Evolutionary conservation across 2,888 invertebrate genomes (phyloP), one percentile per base, ranked within the genome.

Genomic region (Uloborus plumipes): DNA sequence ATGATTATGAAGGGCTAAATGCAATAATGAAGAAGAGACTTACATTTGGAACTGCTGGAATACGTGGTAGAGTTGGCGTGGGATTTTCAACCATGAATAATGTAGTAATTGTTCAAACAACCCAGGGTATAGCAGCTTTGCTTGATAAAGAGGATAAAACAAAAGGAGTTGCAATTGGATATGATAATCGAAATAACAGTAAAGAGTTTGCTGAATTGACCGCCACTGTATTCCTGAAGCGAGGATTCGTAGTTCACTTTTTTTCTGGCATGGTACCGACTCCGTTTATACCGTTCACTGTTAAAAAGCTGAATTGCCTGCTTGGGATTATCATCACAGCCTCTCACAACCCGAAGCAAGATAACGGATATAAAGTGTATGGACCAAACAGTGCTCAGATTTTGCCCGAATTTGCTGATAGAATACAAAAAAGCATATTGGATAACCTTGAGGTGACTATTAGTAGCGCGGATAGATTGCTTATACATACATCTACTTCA

Each of bases 1-100:
- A 26, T 26, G 26, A 26, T 26, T 26, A 26, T 26, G 4, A 26
- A 26, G 26, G 26, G 2, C 4, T 26, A 26, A 26, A 26, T 26
- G 26, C 26, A 26, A 26, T 26, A 26, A 26, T 26, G 26, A 26
- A 3, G 26, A 4, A 4, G 26, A 26, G 26, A 4, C 26, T 26
- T 26, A 26, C 26, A 26, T 26, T 26, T 26, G 26, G 26, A 26
- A 26, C 26, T 26, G 26, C 26, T 26, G 91, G 99, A 0, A 90
- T 99, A 50, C 92, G 99, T 85, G 96, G 94, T 0, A 91, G 91
- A 85, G 99, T 99, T 99, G 94, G 93, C 20, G 94, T 97, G n/a
- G 99, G 99, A 0, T 98, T 94, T 89, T 92, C 92, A 85, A 93
- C 94, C 85, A 96, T 99, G 95, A 99, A 99, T 89, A 99, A 99